phyloP scores from a whole-genome alignment of 37 sponge, comb jelly and placozoan genomes.

The Diacarnus erythraeanus region DNA sequence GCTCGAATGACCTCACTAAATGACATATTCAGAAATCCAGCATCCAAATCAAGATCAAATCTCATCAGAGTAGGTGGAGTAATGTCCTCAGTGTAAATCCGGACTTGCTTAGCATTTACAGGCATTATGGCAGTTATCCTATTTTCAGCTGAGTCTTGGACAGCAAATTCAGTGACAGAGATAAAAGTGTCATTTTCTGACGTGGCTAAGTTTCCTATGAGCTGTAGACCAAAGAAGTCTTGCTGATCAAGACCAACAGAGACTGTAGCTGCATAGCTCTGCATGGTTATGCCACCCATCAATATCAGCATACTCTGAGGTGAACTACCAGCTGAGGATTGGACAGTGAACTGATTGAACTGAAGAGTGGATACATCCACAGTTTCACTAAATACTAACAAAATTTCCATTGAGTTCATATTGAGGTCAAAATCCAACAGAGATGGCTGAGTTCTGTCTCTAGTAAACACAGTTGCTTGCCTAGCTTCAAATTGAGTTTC shows the following conservation, averaged over 20 bases:
- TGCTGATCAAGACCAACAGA: slow-evolving; percentile 8
- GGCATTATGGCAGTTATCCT: slow-evolving; percentile 27
- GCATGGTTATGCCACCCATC: slow-evolving; percentile 33
- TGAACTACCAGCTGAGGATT: slow-evolving; percentile 3
- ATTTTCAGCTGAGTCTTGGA: slow-evolving; percentile 45
- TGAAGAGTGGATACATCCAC: slow-evolving; percentile 60
- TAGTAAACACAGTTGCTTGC: slow-evolving; percentile 21
- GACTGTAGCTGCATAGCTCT: slow-evolving; percentile 36
- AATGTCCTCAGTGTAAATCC: slow-evolving; percentile 47
- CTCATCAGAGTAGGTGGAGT: slow-evolving; percentile 61
- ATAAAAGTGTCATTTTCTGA: slow-evolving; percentile 48
- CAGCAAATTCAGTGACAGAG: slow-evolving; percentile 27
- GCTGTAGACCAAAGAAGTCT: slow-evolving; percentile 57
- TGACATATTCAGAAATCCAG: slow-evolving; percentile 77
- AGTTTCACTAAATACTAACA: slow-evolving; percentile 74
- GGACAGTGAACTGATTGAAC: slow-evolving; percentile 41
- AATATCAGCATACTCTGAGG: slow-evolving; percentile 27
- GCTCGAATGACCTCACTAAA: slow-evolving; percentile 72
- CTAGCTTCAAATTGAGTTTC: slow-evolving; percentile 23
- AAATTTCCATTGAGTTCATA: slow-evolving; percentile 47
- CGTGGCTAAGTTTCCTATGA: slow-evolving; percentile 49
- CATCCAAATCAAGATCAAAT: slow-evolving; percentile 68
- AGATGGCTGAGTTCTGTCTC: slow-evolving; percentile 51
- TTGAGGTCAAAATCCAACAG: slow-evolving; percentile 71
- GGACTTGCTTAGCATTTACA: slow-evolving; percentile 23